Percentiles rank a stretch among this genome's conserved stretches.
phyloP scores from a whole-genome alignment of 2,797 vertebrate species.

The Sphenopsis melanotis region DNA sequence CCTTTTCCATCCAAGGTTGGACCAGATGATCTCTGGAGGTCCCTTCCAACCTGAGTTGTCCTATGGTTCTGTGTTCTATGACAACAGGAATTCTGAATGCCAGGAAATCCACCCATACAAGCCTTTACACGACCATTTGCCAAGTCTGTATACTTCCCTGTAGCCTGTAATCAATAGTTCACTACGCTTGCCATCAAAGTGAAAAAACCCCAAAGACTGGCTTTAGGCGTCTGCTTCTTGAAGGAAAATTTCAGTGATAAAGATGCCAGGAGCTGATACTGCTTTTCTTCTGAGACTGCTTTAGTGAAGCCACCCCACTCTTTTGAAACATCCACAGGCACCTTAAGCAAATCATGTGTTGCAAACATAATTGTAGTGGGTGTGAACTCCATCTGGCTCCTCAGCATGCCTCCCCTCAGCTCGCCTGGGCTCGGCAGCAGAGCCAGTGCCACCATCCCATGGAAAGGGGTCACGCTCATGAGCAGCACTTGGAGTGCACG shows the following conservation, averaged over 20 bases:
- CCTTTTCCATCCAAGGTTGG: not conserved
- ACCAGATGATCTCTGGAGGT: not conserved
- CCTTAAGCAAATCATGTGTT: slow-evolving; percentile 51
- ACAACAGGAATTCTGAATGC: not conserved
- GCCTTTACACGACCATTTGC: not conserved
- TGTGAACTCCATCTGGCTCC: slow-evolving; percentile 62
- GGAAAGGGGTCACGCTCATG: not conserved
- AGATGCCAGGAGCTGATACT: not conserved
- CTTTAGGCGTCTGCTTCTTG: not conserved
- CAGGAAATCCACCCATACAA: not conserved
- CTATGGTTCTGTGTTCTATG: rapidly evolving
- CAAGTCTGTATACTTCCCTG: not conserved
- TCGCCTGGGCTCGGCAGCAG: not conserved
- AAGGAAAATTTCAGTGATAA: not conserved
- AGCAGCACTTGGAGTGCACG: not conserved
- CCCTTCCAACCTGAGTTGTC: not conserved
- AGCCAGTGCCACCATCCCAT: not conserved
- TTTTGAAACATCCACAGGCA: slow-evolving; percentile 27
- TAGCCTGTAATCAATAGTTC: not conserved
- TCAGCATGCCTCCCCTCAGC: not conserved
- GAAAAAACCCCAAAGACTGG: not conserved
- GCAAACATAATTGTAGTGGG: slow-evolving; percentile 67
- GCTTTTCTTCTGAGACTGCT: slow-evolving; percentile 1
- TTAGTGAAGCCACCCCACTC: slow-evolving; percentile 32
- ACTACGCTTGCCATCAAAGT: not conserved